Percentiles rank a stretch among this genome's conserved stretches.
phyloP scores from a whole-genome alignment of 2,113 vertebrate genomes.

The Bos javanicus region DNA sequence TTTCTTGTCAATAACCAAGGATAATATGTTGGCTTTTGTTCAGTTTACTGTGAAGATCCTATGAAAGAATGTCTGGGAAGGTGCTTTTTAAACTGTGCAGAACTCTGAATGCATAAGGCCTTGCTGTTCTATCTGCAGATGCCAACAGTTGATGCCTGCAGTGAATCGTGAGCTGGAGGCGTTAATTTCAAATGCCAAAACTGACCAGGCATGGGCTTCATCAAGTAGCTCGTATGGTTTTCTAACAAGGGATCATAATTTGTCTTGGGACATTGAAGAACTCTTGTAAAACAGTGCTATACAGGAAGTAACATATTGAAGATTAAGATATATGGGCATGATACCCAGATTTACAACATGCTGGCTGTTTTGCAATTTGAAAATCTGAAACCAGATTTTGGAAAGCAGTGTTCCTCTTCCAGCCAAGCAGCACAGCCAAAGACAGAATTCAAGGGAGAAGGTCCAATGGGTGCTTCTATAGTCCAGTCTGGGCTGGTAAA shows the following conservation, averaged over 20 bases:
- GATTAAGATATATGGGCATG: conserved; percentile 32
- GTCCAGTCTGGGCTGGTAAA: neutral
- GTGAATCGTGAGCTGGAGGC: neutral
- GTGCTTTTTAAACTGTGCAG: neutral
- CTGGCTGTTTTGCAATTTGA: conserved; percentile 27
- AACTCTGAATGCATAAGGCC: neutral
- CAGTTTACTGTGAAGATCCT: neutral
- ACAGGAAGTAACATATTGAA: conserved; percentile 6
- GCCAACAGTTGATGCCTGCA: neutral
- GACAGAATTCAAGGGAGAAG: neutral
- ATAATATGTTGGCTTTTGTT: conserved; percentile 5
- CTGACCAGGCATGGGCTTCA: neutral
- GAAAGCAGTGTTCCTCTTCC: conserved; percentile 20
- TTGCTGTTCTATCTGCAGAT: neutral
- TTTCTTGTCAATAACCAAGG: neutral
- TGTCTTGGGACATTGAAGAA: conserved; percentile 9
- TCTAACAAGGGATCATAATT: conserved; percentile 38
- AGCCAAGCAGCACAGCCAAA: conserved; percentile 41
- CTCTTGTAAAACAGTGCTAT: conserved; percentile 30
- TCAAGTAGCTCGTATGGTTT: neutral
- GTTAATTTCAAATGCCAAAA: neutral
- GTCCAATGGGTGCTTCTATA: neutral
- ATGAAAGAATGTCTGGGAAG: neutral
- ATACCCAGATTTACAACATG: conserved; percentile 40
- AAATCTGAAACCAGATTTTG: conserved; percentile 54